Conservation (phyloP, 1,140 invertebrate species). For the Dreissena rostriformis region DNA sequence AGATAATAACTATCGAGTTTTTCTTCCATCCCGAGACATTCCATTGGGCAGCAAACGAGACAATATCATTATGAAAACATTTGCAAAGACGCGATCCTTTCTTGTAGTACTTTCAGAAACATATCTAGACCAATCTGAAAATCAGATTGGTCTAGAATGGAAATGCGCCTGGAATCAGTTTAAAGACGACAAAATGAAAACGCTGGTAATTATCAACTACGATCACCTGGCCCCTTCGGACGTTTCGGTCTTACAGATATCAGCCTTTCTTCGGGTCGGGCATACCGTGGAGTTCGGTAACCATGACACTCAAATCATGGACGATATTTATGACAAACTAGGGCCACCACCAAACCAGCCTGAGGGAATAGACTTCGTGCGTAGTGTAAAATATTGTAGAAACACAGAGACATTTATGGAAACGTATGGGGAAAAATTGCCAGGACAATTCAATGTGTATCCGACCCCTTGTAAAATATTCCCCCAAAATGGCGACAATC, state of each 20-base stretch:
- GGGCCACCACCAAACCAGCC: background rate
- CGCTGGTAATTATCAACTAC: constrained; percentile 35
- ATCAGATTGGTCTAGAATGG: constrained; percentile 18
- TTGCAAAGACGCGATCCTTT: background rate
- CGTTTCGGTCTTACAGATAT: constrained; percentile 12
- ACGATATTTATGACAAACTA: constrained; percentile 26
- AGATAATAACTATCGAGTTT: background rate
- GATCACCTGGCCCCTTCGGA: constrained; percentile 23
- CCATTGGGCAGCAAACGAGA: constrained; percentile 21
- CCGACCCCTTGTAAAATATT: too few species aligned
- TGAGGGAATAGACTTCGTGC: too few species aligned
- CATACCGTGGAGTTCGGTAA: constrained; percentile 24
- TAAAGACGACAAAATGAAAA: background rate
- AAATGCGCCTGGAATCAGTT: constrained; percentile 37
- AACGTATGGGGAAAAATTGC: too few species aligned
- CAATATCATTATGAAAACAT: background rate
- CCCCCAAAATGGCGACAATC: too few species aligned
- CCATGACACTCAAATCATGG: constrained; percentile 3
- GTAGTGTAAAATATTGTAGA: too few species aligned
- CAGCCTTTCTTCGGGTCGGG: constrained; percentile 34
- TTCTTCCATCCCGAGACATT: constrained; percentile 17
- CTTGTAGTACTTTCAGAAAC: constrained; percentile 28
- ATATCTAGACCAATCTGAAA: background rate
- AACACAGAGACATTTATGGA: too few species aligned
- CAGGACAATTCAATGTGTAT: too few species aligned